Conservation (phyloP, 2,113 vertebrate species). For the Capreolus pygargus region DNA sequence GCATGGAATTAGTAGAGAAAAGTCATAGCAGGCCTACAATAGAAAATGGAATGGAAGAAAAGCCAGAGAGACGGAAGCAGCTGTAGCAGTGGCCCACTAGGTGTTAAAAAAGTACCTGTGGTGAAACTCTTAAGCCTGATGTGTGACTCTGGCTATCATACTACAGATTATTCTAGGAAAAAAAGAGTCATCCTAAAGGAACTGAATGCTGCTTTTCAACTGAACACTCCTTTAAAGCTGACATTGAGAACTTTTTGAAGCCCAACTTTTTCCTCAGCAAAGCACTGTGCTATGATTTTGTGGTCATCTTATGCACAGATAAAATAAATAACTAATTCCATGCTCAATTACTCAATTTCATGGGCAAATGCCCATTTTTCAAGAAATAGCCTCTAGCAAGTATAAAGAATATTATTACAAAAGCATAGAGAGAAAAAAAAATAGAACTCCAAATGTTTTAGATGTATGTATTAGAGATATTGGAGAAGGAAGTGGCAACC, state of each 20-base stretch:
- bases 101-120: not conserved
- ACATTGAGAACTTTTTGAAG: not conserved
- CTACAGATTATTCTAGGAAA: not conserved
- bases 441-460: not conserved
- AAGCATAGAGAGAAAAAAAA: not conserved
- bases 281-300: not conserved
- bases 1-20: not conserved
- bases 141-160: not conserved
- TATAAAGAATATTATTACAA: not conserved
- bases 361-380: not conserved
- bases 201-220: not conserved
- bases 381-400: not conserved
- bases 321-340: not conserved
- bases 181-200: not conserved
- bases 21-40: not conserved
- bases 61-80: fast-evolving
- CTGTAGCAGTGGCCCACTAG: not conserved
- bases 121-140: not conserved
- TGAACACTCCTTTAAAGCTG: not conserved
- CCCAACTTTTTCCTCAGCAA: not conserved
- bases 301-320: not conserved
- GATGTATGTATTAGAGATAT: not conserved
- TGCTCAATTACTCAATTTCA: not conserved
- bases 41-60: not conserved
- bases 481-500: not conserved